Conservation (phyloP, 2,797 vertebrate genomes). For the Mareca penelope region DNA sequence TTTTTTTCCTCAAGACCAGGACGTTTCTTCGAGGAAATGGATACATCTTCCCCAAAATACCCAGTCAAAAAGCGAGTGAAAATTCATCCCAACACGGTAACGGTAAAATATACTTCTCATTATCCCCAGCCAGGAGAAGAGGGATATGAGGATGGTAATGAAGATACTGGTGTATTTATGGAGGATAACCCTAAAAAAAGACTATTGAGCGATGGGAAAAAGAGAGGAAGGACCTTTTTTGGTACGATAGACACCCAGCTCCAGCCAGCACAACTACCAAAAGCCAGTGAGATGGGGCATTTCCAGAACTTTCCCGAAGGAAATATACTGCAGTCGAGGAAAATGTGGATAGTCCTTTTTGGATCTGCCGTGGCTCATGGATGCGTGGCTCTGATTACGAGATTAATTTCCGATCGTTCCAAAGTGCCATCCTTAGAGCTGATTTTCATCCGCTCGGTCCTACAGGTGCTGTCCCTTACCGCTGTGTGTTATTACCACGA, state of each 20-base stretch:
- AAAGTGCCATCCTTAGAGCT: slow-evolving; percentile 92
- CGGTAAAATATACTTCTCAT: slow-evolving; percentile 93
- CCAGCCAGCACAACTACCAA: slow-evolving; percentile 75
- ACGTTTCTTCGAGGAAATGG: slow-evolving; percentile 81
- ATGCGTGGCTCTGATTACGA: slow-evolving; percentile 90
- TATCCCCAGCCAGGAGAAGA: slow-evolving; percentile 94
- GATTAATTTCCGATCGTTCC: slow-evolving; percentile 89
- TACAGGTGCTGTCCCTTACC: slow-evolving; percentile 87
- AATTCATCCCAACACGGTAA: slow-evolving; percentile 95
- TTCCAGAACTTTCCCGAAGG: slow-evolving; percentile 88
- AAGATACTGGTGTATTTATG: slow-evolving; percentile 88
- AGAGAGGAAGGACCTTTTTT: slow-evolving; percentile 84
- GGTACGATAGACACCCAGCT: slow-evolving; percentile 83
- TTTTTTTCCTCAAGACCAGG: slow-evolving; percentile 20
- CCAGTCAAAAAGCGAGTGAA: slow-evolving; percentile 92
- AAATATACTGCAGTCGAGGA: slow-evolving; percentile 85
- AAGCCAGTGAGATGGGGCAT: slow-evolving; percentile 81
- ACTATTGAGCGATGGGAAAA: slow-evolving; percentile 82
- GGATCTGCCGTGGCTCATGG: slow-evolving; percentile 92
- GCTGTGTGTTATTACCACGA: slow-evolving; percentile 90
- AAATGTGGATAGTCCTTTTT: slow-evolving; percentile 91
- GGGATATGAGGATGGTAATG: slow-evolving; percentile 88
- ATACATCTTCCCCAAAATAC: slow-evolving; percentile 84
- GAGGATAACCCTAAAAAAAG: slow-evolving; percentile 92
- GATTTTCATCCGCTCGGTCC: slow-evolving; percentile 90